Conservation (phyloP, 92 coral and sea anemone species). For the Micromussa lordhowensis region DNA sequence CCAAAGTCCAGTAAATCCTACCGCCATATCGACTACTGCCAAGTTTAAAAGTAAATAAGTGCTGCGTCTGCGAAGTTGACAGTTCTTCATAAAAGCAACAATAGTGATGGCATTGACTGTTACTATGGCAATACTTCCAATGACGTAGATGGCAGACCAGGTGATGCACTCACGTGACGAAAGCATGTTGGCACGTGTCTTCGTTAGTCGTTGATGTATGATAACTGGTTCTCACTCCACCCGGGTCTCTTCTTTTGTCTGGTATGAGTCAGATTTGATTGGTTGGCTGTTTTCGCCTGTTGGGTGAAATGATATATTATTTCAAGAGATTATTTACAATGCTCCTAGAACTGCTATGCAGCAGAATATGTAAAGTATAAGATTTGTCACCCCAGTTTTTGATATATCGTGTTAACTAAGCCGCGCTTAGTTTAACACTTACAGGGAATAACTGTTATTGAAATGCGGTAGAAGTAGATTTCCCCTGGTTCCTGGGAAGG, state of each 20-base stretch:
- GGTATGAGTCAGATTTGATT: background rate
- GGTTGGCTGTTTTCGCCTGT: background rate
- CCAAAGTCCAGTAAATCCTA: background rate
- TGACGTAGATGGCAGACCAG: conserved; percentile 1
- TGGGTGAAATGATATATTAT: background rate
- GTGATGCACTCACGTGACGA: conserved; percentile 12
- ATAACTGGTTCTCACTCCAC: background rate
- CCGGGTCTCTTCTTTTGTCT: too few species aligned
- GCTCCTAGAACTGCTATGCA: background rate
- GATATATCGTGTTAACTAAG: too few species aligned
- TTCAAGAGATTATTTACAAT: too few species aligned
- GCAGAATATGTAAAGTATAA: too few species aligned
- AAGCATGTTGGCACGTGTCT: background rate
- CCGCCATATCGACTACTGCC: conserved; percentile 12
- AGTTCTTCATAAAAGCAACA: conserved; percentile 3
- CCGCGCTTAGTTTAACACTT: too few species aligned
- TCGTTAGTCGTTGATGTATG: background rate
- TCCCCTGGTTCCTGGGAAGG: too few species aligned
- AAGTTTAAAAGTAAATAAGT: conserved; percentile 1
- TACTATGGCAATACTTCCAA: conserved; percentile 2
- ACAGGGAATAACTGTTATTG: too few species aligned
- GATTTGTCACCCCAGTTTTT: too few species aligned
- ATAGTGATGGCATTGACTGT: background rate
- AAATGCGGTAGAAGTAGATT: too few species aligned
- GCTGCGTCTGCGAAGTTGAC: conserved; percentile 17